Percentiles rank a stretch among this genome's conserved stretches.
phyloP scores from a whole-genome alignment of 2,113 vertebrate genomes.

The Cyprinus carpio region DNA sequence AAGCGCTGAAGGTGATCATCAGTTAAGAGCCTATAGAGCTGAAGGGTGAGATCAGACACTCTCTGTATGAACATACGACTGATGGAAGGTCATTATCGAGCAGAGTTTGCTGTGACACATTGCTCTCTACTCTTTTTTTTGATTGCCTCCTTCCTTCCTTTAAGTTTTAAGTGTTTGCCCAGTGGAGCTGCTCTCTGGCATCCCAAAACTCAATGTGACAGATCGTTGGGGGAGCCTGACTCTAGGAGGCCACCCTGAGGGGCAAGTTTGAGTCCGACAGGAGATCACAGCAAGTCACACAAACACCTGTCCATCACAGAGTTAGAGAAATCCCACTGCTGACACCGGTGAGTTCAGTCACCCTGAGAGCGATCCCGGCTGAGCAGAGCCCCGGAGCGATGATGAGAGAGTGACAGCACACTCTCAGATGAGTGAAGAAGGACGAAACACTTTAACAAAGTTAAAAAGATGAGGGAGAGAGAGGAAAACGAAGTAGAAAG shows the following conservation, averaged over 20 bases:
- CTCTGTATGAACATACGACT: not conserved
- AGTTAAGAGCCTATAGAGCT: not conserved
- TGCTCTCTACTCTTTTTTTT: not conserved
- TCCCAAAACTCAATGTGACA: conserved; percentile 32
- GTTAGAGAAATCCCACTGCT: conserved; percentile 34
- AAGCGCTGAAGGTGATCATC: conserved; percentile 4
- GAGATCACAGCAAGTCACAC: conserved; percentile 13
- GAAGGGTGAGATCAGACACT: not conserved
- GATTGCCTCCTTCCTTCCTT: not conserved
- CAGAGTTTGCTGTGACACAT: conserved; percentile 25
- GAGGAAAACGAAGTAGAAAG: no score
- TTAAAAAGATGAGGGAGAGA: not conserved
- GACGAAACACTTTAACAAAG: not conserved
- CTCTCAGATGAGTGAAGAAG: not conserved
- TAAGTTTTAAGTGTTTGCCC: conserved; percentile 39
- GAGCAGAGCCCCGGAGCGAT: not conserved
- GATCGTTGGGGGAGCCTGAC: conserved; percentile 18
- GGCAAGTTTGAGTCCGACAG: conserved; percentile 3
- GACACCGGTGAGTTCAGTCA: conserved; percentile 28
- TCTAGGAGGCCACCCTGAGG: not conserved
- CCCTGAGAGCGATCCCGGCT: not conserved
- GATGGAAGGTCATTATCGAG: not conserved
- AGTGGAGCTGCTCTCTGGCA: conserved; percentile 10
- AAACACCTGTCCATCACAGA: conserved; percentile 40
- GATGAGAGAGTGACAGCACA: not conserved